A percentile compares a stretch with the other conserved stretches of the same genome.
These are phyloP conservation scores for Rhopalosiphum maidis DNA, from an alignment of 1,140 invertebrate genomes.

Conservation along the genomic window DNA sequence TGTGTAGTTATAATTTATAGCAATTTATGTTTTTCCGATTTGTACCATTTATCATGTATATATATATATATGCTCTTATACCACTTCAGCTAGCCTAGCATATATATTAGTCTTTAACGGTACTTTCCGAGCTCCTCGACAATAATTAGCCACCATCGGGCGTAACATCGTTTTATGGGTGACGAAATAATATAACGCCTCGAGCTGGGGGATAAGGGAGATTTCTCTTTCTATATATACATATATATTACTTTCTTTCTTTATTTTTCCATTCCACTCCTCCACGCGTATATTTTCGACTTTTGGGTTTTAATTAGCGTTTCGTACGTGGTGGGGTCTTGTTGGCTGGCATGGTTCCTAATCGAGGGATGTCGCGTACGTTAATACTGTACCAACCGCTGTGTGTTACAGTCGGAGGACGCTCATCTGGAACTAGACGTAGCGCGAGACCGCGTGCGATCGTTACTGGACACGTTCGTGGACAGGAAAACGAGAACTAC, in stretches of 20 bases:
- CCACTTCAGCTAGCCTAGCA: neutral
- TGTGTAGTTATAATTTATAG: neutral
- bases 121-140: neutral
- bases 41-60: neutral
- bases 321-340: neutral
- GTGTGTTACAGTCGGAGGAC: slow-evolving; percentile 59
- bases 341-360: slow-evolving; percentile 42
- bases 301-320: slow-evolving; percentile 55
- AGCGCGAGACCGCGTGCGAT: slow-evolving; percentile 74
- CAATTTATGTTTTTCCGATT: neutral
- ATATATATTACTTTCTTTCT: neutral
- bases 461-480: slow-evolving; percentile 73
- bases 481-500: slow-evolving; percentile 72
- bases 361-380: slow-evolving; percentile 26
- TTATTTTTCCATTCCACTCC: slow-evolving; percentile 14
- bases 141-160: neutral
- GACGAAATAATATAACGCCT: neutral
- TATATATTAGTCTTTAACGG: neutral
- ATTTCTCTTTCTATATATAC: neutral
- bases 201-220: neutral
- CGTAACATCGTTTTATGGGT: neutral
- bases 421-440: slow-evolving; percentile 76
- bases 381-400: slow-evolving; percentile 27
- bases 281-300: slow-evolving; percentile 30
- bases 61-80: too few relatives aligned